Base-by-base conservation (phyloP, 2,797 vertebrate genomes). In the Microhierax caerulescens region DNA sequence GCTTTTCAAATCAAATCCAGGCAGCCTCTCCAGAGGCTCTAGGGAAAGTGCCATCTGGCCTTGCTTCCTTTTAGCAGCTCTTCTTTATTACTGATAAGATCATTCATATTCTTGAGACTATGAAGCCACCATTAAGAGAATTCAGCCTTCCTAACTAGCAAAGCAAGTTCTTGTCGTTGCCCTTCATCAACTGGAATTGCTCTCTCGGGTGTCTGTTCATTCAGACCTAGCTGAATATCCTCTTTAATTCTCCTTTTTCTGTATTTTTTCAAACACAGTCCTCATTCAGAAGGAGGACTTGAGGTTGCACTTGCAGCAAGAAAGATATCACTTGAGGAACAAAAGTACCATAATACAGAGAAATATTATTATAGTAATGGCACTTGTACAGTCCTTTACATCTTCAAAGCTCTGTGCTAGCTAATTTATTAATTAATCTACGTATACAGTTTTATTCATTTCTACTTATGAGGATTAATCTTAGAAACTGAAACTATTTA, bases 401-500 rank as follows among this genome's bases (percentile, higher is more conserved):
- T 94, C 86, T 83, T 89, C 78, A 74, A 80, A 74, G 9, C 11
- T 13, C 11, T 51, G 12, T 93, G 50, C 57, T 34, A 67, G 59
- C 54, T 86, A 88, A 90, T 95, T 86, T 95, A 56, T 93, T 90
- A 85, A 90, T 90, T 90, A 79, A 89, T 87, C 53, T 54, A 85
- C 91, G 60, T 50, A 68, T 24, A 53, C 41, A 24, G 30, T 77
- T 91, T 68, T 80, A 47, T 83, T 94, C 24, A 41, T 68, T 93
- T 64, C 18, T 85, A 53, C 27, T 86, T 91, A 85, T 2, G 7
- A 79, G 25, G 21, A 64, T 64, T 95, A 86, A 90, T 85, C 43
- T 86, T 90, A 73, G 69, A 72, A 96, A 94, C 21, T 41, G 32
- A 47, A 91, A 43, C 20, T 57, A 16, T 85, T 93, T 81, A 8